phyloP scores from a whole-genome alignment of 2,113 vertebrate genomes.

The Tetraodon nigroviridis region DNA sequence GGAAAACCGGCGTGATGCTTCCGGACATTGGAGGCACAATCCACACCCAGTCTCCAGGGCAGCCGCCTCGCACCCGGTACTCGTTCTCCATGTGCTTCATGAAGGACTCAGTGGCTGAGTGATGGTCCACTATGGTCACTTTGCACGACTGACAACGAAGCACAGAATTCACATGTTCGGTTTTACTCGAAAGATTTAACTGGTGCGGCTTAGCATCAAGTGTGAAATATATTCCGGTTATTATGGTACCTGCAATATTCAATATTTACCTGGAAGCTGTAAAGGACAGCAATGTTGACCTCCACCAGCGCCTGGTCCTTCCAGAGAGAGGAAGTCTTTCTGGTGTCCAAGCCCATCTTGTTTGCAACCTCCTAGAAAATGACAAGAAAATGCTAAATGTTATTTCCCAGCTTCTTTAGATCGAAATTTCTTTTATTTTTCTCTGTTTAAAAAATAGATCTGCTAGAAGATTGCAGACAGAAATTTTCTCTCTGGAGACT shows the following conservation, averaged over 20 bases:
- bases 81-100: slow-evolving; percentile 99
- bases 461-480: too few species aligned
- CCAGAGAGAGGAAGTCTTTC: slow-evolving; percentile 94
- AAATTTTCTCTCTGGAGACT: too few species aligned
- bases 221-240: too few species aligned
- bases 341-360: slow-evolving; percentile 91
- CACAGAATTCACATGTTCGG: neutral
- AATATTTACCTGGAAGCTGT: slow-evolving; percentile 90
- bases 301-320: slow-evolving; percentile 97
- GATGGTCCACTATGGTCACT: slow-evolving; percentile 98
- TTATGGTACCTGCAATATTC: too few species aligned
- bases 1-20: slow-evolving; percentile 95
- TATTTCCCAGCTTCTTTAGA: neutral
- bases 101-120: slow-evolving; percentile 96
- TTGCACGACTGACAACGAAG: slow-evolving; percentile 79
- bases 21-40: slow-evolving; percentile 97
- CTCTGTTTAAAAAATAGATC: too few species aligned
- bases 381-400: neutral
- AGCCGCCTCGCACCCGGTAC: slow-evolving; percentile 89
- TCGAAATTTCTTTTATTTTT: too few species aligned
- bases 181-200: neutral
- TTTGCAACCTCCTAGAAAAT: slow-evolving; percentile 84
- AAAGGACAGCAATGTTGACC: slow-evolving; percentile 94
- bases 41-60: slow-evolving; percentile 98
- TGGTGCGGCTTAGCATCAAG: too few species aligned